Percentiles rank a stretch among this genome's conserved stretches.
phyloP scores from a whole-genome alignment of 2,888 invertebrate genomes.

The Conus canariensis region DNA sequence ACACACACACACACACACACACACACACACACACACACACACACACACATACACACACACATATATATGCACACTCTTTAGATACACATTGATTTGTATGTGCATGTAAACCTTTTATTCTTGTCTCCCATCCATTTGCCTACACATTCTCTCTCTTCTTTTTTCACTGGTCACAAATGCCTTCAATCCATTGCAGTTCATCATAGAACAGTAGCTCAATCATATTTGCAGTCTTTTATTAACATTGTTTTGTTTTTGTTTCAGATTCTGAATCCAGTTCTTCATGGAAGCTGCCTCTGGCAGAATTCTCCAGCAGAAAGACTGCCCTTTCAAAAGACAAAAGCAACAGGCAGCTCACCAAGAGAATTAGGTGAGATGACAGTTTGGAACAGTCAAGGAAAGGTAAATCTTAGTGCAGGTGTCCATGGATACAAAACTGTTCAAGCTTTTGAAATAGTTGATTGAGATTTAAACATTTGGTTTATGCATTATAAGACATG shows the following conservation, averaged over 20 bases:
- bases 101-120: background rate
- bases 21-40: too few relatives aligned
- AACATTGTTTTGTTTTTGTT: background rate
- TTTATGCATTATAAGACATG: too few relatives aligned
- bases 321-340: background rate
- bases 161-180: too few relatives aligned
- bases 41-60: too few relatives aligned
- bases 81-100: too few relatives aligned
- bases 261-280: background rate
- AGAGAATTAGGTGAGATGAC: background rate
- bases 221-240: too few relatives aligned
- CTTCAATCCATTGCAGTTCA: background rate
- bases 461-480: too few relatives aligned
- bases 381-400: background rate
- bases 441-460: too few relatives aligned
- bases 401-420: background rate
- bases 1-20: too few relatives aligned
- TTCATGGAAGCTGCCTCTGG: background rate
- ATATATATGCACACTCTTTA: too few relatives aligned
- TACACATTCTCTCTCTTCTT: too few relatives aligned
- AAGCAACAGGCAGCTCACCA: background rate
- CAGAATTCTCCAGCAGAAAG: conserved; percentile 6
- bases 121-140: background rate
- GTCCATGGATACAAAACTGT: background rate
- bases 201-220: too few relatives aligned